Base-by-base conservation (phyloP, 2,888 invertebrate species). In the Strigamia transsilvanica region DNA sequence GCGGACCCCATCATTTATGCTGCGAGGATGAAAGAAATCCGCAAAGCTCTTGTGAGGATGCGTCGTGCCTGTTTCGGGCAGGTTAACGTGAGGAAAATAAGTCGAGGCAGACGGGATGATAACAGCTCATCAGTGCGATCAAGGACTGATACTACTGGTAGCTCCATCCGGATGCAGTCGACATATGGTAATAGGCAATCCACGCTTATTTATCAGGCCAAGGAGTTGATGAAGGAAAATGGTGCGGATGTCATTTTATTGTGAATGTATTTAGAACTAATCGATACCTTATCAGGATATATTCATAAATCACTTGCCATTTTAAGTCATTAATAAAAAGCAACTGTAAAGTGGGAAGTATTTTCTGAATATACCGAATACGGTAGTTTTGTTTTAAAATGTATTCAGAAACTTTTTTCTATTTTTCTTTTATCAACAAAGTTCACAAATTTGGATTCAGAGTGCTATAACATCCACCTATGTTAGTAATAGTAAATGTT, bases 1-100 rank as follows among this genome's bases (percentile, higher is more conserved):
- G 89, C 90, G 56, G 92, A 92, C 87, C 91, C 92, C 0, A 91
- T 92, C 84, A 92, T 93, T 81, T 93, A 93, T 86, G 91, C 92
- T 10, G 90, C 91, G 7, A 87, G 92, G 82, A 91, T 93, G 90
- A 90, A 91, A 82, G 92, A 93, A 85, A 92, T 93, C 82, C 90
- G 87, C 51, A 85, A 85, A 38, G 87, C 88, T 1, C 86, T 88
- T 83, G 86, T 85, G 84, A 82, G 81, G 15, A 84, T 84, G 84
- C 77, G 73, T 46, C 27, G 78, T 78, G 3, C 77, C 79, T 82
- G 82, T 42, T 81, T 21, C 41, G 13, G 18, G 83, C 83, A 5
- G 87, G 51, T 23, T 5, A 46, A 15, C 6, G 21, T 15, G 42
- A 80, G 46, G 15, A 18, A 21, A 12, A 32, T 46, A 32, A 27